These are phyloP conservation scores for Plebejus argus DNA, from an alignment of 2,888 invertebrate genomes.

Conservation along the genomic window DNA sequence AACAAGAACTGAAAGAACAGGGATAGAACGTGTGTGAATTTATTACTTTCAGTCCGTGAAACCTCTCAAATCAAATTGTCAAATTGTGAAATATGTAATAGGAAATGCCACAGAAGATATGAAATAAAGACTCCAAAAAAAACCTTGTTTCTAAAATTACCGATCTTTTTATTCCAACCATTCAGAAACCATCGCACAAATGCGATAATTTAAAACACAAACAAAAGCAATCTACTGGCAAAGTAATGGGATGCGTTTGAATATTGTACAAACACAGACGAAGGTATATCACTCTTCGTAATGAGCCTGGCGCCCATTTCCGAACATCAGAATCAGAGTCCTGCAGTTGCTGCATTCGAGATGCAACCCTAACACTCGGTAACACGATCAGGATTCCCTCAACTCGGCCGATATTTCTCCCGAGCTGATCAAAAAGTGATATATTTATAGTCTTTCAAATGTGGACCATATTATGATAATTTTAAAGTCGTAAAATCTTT, in stretches of 20 bases:
- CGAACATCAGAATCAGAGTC: constrained; percentile 71
- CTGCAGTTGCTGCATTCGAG: constrained; percentile 62
- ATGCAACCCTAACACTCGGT: constrained; percentile 63
- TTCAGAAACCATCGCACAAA: constrained; percentile 3
- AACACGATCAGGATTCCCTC: constrained; percentile 53
- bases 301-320: constrained; percentile 63
- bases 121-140: not conserved
- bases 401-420: constrained; percentile 50
- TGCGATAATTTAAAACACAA: constrained; percentile 35
- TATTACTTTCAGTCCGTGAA: not conserved
- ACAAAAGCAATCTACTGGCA: constrained; percentile 37
- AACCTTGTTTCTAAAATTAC: not conserved
- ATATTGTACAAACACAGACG: constrained; percentile 65
- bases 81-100: no score
- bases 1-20: not conserved
- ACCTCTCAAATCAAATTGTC: not conserved
- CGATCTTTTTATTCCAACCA: not conserved
- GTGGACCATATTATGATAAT: constrained; percentile 65
- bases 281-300: constrained; percentile 72
- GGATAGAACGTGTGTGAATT: not conserved
- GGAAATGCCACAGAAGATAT: not conserved
- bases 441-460: constrained; percentile 64
- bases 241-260: constrained; percentile 48
- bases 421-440: constrained; percentile 69
- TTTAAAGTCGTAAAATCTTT: constrained; percentile 67